Percentiles rank a stretch among this genome's conserved stretches.
Evolutionary conservation across 2,888 invertebrate genomes (phyloP).

Genomic region (Aleiodes leptofemur): DNA sequence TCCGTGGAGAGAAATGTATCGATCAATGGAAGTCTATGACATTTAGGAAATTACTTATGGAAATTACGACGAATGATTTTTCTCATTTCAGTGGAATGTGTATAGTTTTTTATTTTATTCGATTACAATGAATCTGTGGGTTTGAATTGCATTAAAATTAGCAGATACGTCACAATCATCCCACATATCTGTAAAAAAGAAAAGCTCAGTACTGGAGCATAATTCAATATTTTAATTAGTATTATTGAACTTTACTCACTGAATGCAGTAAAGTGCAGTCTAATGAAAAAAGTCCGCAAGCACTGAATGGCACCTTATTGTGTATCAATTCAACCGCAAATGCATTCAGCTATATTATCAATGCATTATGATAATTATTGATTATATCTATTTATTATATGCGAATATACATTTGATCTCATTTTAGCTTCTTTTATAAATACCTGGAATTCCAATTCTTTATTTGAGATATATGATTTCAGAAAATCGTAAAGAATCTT

Average conservation of each 20-base stretch:
- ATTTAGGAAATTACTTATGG: not conserved
- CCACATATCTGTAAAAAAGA: not conserved
- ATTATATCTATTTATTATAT: not conserved
- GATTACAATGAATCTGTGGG: not conserved
- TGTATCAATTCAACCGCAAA: slow-evolving; percentile 16
- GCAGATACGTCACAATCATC: not conserved
- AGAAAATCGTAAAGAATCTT: not conserved
- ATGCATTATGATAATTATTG: too few species aligned
- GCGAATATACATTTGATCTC: too few species aligned
- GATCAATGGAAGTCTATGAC: not conserved
- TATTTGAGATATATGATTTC: not conserved
- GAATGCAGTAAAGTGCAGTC: slow-evolving; percentile 4
- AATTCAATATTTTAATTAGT: not conserved
- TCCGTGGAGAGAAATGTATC: not conserved
- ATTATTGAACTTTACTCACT: not conserved
- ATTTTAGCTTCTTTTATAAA: not conserved
- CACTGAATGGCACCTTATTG: not conserved
- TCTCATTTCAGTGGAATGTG: too few species aligned
- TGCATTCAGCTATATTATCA: not conserved
- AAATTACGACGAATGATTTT: not conserved
- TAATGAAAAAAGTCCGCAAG: slow-evolving; percentile 8
- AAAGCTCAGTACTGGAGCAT: not conserved
- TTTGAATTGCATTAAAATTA: not conserved
- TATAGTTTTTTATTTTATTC: not conserved
- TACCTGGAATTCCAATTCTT: not conserved